Base-by-base conservation (phyloP, 35 echinoderm and acorn worm genomes). In the Anneissia japonica region DNA sequence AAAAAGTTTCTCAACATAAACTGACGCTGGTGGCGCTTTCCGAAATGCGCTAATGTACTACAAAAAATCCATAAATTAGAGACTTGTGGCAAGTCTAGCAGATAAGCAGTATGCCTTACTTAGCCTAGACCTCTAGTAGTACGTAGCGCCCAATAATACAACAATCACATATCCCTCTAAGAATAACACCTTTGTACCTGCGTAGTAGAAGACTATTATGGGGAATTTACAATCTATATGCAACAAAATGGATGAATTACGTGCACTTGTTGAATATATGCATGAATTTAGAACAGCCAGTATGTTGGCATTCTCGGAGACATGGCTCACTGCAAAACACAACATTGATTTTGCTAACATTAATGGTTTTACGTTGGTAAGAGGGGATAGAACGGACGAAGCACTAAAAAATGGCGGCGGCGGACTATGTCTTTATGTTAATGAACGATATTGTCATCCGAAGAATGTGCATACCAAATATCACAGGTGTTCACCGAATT, bases 381-480 rank as follows among this genome's bases (percentile, higher is more conserved):
- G 84, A 83, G 76, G 84, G 56, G 86, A 93, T 46, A 31, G 87
- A 37, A 64, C 82, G 37, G 10, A 37, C 34, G 23, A 85, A 32
- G 74, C 91, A 2, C 82, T 33, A 14, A 93, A 93, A 72, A 45
- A 32, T 38, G 32, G 43, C 17, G 87, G 92, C 36, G 86, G 87
- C 12, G 75, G 76, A 39, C 31, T 93, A 37, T 74, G 39, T 93
- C 73, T 81, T 31, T 88, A 84, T 82, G 80, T 92, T 23, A 88
- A 92, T 79, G 35, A 92, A 11, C 74, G 56, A 83, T 92, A 72
- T 46, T 92, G 85, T 87, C 87, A 93, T 73, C 84, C 36, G 45
- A 86, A 93, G 81, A 86, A 93, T 79, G 78, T 84, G 75, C 51
- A 75, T n/a, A 84, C 86, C 31, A 93, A 90, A 86, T 87, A 75